Evolutionary conservation across 2,113 vertebrate species (phyloP).

Genomic region (Lagopus muta): DNA sequence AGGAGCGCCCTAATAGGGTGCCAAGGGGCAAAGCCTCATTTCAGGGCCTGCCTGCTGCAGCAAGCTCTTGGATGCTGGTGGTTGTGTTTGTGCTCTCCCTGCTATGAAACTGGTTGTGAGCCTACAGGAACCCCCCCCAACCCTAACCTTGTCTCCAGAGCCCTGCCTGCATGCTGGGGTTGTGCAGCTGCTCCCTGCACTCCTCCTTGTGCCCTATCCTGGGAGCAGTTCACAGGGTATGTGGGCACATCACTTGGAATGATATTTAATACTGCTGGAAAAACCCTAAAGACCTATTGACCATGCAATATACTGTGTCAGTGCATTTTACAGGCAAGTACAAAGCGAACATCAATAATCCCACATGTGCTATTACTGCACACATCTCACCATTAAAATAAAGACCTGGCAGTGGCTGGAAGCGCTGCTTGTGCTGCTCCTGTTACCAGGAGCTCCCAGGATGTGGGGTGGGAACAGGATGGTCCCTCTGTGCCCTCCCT

Average conservation of each 20-base stretch:
- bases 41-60: accelerated
- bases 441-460: neutral
- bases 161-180: neutral
- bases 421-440: neutral
- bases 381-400: constrained; percentile 34
- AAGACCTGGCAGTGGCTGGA: neutral
- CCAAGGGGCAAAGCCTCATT: accelerated
- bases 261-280: constrained; percentile 45
- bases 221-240: neutral
- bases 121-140: accelerated
- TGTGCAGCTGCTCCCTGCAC: neutral
- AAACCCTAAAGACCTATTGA: constrained; percentile 48
- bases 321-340: constrained; percentile 54
- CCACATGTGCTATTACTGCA: neutral
- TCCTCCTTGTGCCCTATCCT: accelerated
- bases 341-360: constrained; percentile 58
- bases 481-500: neutral
- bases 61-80: neutral
- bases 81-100: neutral
- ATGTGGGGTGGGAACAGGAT: accelerated
- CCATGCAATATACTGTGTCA: constrained; percentile 13
- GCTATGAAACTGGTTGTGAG: neutral
- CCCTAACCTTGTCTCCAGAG: neutral
- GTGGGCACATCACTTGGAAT: neutral
- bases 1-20: neutral